These are phyloP conservation scores for Ostrea denselamellosa DNA, from an alignment of 1,140 invertebrate species.

Conservation along the genomic window DNA sequence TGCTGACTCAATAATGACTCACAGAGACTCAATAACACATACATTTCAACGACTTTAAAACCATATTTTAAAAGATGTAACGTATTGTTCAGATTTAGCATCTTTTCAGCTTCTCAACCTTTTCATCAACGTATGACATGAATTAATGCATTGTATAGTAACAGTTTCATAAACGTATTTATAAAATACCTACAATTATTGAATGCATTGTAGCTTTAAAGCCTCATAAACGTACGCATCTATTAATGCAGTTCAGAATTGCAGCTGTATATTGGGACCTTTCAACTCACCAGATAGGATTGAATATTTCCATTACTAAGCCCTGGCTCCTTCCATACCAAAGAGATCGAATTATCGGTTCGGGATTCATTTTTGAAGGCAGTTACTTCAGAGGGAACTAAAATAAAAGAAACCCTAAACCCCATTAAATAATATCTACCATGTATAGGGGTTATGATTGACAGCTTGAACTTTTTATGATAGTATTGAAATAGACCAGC, in stretches of 20 bases:
- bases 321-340: conserved; percentile 61
- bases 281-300: conserved; percentile 60
- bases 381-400: conserved; percentile 65
- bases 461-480: background rate
- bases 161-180: too few relatives aligned
- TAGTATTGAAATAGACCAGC: background rate
- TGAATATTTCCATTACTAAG: conserved; percentile 60
- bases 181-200: too few relatives aligned
- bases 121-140: too few relatives aligned
- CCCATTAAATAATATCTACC: background rate
- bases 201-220: too few relatives aligned
- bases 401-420: conserved; percentile 26
- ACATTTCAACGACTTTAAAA: background rate
- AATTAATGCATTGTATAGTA: too few relatives aligned
- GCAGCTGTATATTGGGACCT: background rate
- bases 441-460: background rate
- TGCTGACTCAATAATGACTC: background rate
- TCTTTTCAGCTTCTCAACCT: too few relatives aligned
- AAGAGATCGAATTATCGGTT: conserved; percentile 58
- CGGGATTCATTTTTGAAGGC: conserved; percentile 63
- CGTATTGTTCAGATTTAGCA: too few relatives aligned
- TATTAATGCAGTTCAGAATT: too few relatives aligned
- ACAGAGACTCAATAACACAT: background rate
- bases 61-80: too few relatives aligned
- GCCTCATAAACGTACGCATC: too few relatives aligned